phyloP scores from a whole-genome alignment of 2,113 vertebrate genomes.

The Scartelaos histophorus region DNA sequence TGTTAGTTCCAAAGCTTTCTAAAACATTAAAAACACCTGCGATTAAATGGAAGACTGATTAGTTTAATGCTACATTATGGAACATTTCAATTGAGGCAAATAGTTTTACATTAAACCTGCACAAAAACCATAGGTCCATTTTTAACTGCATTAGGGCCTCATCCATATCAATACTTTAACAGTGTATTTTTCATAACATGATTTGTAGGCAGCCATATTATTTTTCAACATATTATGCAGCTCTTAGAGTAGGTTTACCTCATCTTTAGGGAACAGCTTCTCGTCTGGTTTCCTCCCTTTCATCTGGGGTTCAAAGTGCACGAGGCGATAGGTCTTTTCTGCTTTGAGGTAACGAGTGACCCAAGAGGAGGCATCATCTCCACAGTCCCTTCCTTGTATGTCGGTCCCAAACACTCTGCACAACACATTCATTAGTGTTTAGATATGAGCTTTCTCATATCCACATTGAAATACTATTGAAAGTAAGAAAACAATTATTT shows the following conservation, averaged over 20 bases:
- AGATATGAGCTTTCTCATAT: neutral
- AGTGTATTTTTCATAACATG: neutral
- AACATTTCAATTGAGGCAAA: too few relatives aligned
- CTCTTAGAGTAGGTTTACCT: constrained; percentile 49
- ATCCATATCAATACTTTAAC: neutral
- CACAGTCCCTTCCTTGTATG: constrained; percentile 88
- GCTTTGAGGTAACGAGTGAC: constrained; percentile 78
- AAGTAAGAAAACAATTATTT: neutral
- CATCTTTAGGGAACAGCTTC: constrained; percentile 36
- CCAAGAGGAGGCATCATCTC: constrained; percentile 84
- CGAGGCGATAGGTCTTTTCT: constrained; percentile 76
- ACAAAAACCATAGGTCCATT: too few relatives aligned
- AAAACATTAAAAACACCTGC: too few relatives aligned
- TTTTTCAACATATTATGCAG: neutral
- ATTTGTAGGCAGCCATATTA: neutral
- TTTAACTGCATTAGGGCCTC: too few relatives aligned
- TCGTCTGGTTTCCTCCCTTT: constrained; percentile 67
- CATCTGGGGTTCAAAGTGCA: constrained; percentile 88
- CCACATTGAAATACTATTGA: neutral
- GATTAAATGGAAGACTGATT: too few relatives aligned
- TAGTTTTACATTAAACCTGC: too few relatives aligned
- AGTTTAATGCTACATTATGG: too few relatives aligned
- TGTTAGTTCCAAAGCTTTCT: neutral
- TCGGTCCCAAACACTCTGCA: constrained; percentile 83
- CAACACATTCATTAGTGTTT: neutral